Conservation (phyloP, 2,797 vertebrate genomes). For the Myotis daubentonii region DNA sequence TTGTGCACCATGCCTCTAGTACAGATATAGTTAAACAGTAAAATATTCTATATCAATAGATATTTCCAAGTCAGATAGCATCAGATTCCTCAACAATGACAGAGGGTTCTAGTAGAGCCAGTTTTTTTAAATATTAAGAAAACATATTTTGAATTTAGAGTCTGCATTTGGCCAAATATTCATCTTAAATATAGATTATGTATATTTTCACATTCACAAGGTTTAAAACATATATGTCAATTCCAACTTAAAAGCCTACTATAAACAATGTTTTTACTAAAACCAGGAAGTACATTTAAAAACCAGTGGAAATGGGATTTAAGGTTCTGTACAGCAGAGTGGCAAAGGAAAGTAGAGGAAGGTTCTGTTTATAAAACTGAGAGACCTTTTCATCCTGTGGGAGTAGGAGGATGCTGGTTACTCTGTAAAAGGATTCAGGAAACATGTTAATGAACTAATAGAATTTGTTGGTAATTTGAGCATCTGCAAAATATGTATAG, state of each 20-base stretch:
- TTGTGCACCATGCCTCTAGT: too few species aligned
- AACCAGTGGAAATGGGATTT: too few species aligned
- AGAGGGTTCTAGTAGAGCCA: background rate
- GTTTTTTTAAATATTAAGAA: background rate
- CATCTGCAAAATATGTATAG: background rate
- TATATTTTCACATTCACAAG: background rate
- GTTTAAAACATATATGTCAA: background rate
- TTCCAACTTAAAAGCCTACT: background rate
- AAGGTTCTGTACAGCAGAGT: rapidly evolving
- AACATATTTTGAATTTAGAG: background rate
- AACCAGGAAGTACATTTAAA: background rate
- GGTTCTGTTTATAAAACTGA: rapidly evolving
- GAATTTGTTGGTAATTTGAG: background rate
- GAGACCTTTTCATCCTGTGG: rapidly evolving
- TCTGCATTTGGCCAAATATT: background rate
- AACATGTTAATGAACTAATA: background rate
- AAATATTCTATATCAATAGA: background rate
- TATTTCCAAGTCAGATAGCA: background rate
- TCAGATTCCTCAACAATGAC: background rate
- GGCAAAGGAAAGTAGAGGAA: background rate
- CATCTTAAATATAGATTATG: background rate
- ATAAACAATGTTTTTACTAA: background rate
- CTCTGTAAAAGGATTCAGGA: background rate
- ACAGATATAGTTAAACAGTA: background rate
- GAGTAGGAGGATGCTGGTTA: too few species aligned